Evolutionary conservation across 2,113 vertebrate species (phyloP), one percentile per base, ranked within the genome.

Genomic region (Phylloscopus trochiloides): DNA sequence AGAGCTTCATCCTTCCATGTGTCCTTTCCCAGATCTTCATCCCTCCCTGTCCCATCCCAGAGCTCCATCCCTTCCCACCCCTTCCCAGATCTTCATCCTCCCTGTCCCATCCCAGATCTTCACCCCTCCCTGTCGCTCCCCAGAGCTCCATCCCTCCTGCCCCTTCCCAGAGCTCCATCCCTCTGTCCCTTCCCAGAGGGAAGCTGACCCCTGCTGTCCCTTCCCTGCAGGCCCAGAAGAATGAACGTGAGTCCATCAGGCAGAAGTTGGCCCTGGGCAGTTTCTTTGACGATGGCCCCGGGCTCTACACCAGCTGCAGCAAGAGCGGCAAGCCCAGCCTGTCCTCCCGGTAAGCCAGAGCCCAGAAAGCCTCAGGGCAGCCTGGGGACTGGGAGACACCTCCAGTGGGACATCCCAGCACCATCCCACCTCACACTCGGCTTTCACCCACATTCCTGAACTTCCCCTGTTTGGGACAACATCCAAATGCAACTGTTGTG

Each of bases 241-340:
- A 99, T 98, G 99, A 99, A 97, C 98, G 99, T 32, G 99, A 99
- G 97, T 99, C 99, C 70, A 99, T 99, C 98, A 97, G 99, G 97
- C 99, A 99, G 98, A 99, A 99, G 98, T 97, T 99, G 98, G 99
- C 99, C 8, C 98, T 99, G 94, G 99, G 99, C 88, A 99, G 99
- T 97, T 99, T 99, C 98, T 99, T 99, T 38, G 99, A 99, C 31
- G 99, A 99, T 97, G 99, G 99, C 90, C 99, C 99, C 0, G 99
- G 99, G 68, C 99, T 99, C 96, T 99, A 99, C 86, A 99, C 99
- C 83, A 99, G 99, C 98, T 99, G 99, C 97, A 99, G 99, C 98
- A 99, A 99, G 97, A 99, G 99, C 4, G 99, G 99, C 95, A 99
- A 99, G 96, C 99, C 99, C 45, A 99, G 99, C 97, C 98, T 99